Evolutionary conservation across 1,140 invertebrate species (phyloP), one percentile per base, ranked within the genome.

Genomic region (Formica exsecta): DNA sequence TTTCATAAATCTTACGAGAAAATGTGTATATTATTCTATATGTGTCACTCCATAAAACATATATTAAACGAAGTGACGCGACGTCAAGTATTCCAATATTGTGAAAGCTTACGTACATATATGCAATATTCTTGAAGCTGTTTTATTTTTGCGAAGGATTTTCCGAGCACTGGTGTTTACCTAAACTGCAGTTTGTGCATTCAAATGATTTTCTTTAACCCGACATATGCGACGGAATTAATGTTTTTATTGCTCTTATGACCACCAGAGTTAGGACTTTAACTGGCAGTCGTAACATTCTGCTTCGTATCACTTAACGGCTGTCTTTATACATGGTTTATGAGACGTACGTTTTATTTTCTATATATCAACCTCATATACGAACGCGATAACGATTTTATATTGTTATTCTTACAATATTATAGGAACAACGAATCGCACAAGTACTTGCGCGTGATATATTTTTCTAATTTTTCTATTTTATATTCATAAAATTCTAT

Each of bases 291-390:
- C 22, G 59, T 77, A 61, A 76, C 13, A 32, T 51, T 65, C 13
- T 51, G 6, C 38, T 36, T 79, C n/a, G 19, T 79, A 16, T 22
- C 13, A 54, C 13, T 79, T 38, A 11, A 54, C 7, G 13, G 2
- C 4, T 51, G 48, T 7, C 41, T 22, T 77, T 79, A 66, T 54
- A 38, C 76, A n/a, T n/a, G n/a, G 13, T 66, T 79, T 66, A 68
- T 19, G 29, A 3, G 32, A 1, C 61, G 16, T 32, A 13, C 48
- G 66, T 68, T 79, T 66, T 61, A 7, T 79, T 41, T n/a, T 66
- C 36, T 62, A 19, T 22, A 64, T 11, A n/a, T n/a, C 61, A 66
- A 41, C 5, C 16, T 65, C n/a, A 51, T 19, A 6, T 16, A 51
- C 29, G 2, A 5, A 25, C 9, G 22, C 22, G 22, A 74, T 38